phyloP scores from a whole-genome alignment of 2,888 invertebrate genomes.

The Conus canariensis region DNA sequence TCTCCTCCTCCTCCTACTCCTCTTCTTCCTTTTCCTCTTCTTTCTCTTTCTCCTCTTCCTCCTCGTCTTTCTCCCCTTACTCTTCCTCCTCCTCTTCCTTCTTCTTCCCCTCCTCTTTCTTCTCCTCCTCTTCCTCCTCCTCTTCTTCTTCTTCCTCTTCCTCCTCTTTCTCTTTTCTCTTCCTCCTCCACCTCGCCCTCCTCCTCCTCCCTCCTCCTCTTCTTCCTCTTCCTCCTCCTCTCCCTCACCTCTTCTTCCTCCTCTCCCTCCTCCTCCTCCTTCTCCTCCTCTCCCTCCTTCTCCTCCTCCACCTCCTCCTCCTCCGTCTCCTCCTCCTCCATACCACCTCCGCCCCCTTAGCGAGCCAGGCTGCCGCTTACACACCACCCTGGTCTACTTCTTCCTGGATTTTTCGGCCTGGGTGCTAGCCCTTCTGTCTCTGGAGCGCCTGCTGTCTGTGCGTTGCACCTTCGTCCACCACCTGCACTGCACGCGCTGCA shows the following conservation, averaged over 20 bases:
- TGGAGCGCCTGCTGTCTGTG: constrained; percentile 11
- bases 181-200: not conserved
- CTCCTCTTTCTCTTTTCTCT: not conserved
- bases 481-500: not conserved
- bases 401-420: constrained; percentile 23
- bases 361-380: not conserved
- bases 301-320: too few relatives aligned
- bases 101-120: too few relatives aligned
- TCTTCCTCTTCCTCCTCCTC: not conserved
- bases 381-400: constrained; percentile 14
- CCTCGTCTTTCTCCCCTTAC: too few relatives aligned
- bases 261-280: not conserved
- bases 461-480: not conserved
- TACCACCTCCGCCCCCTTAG: not conserved
- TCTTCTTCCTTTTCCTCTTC: not conserved
- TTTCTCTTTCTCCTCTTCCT: too few relatives aligned
- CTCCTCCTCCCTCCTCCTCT: not conserved
- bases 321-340: not conserved
- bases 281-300: not conserved
- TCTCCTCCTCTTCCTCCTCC: too few relatives aligned
- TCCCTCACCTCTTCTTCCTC: not conserved
- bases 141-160: too few relatives aligned
- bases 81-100: too few relatives aligned
- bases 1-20: not conserved
- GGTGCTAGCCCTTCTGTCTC: constrained; percentile 10